A percentile compares a stretch with the other conserved stretches of the same genome.
Evolutionary conservation across 2,113 vertebrate species (phyloP).

Genomic region (Accipiter virgatus): DNA sequence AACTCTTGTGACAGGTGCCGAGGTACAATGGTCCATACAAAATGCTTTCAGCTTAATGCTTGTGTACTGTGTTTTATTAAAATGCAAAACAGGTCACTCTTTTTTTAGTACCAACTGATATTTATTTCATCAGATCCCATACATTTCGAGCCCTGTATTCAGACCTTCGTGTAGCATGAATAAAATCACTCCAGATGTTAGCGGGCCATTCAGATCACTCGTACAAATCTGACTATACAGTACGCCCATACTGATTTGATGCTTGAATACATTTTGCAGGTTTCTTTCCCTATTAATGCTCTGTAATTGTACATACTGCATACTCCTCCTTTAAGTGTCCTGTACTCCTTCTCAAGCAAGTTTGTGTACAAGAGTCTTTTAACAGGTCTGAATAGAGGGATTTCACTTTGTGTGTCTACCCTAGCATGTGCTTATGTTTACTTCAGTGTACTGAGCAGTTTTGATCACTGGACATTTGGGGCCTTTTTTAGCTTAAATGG

Average conservation of each 20-base stretch:
- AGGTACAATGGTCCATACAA: slow-evolving; percentile 4
- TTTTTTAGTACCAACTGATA: slow-evolving; percentile 53
- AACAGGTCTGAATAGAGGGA: slow-evolving; percentile 77
- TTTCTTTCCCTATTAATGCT: not conserved
- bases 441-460: slow-evolving; percentile 56
- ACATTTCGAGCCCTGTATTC: slow-evolving; percentile 72
- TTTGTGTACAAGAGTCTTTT: not conserved
- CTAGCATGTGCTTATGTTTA: slow-evolving; percentile 67
- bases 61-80: slow-evolving; percentile 74
- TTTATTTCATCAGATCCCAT: slow-evolving; percentile 71
- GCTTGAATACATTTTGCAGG: not conserved
- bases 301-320: not conserved
- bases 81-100: slow-evolving; percentile 4
- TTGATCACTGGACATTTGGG: slow-evolving; percentile 29
- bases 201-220: not conserved
- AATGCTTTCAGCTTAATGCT: slow-evolving; percentile 61
- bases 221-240: not conserved
- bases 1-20: not conserved
- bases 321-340: not conserved
- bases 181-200: not conserved
- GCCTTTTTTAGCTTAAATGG: slow-evolving; percentile 34
- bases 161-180: slow-evolving; percentile 53
- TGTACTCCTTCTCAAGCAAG: not conserved
- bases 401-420: slow-evolving; percentile 64
- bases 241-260: not conserved